Evolutionary conservation across 2,888 invertebrate genomes (phyloP), one percentile per base, ranked within the genome.

Genomic region (Asteroscopus sphinx): DNA sequence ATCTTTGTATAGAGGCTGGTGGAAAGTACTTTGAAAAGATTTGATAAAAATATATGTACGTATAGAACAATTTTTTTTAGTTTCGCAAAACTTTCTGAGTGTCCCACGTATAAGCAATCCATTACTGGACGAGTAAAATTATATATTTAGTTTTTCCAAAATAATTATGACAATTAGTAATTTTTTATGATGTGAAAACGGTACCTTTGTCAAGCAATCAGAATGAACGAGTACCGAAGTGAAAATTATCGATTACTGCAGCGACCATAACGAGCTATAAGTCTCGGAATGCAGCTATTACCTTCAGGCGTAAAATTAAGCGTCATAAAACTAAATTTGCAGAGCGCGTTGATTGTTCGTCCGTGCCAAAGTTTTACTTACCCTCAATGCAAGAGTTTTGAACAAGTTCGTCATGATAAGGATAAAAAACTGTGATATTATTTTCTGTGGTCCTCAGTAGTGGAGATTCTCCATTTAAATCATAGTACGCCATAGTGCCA

Each of bases 401-500:
- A 0, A 95, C 94, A 49, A 94, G 93, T 75, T 96, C 96, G 61
- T 95, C 94, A 54, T 94, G 87, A 73, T 93, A 95, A 0, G 97
- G 96, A 72, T 95, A 93, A 28, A 96, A 81, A 21, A 95, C 82
- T 0, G 86, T 83, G 1, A 94, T 81, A 3, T 87, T 91, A 26
- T 89, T 83, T 56, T 90, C 83, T 40, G 81, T 83, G 3, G 77
- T 83, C 41, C 77, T 86, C 39, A 96, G 77, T 8, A 96, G 74
- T 0, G 94, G 91, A 0, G 96, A 96, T 12, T 91, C 85, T 1
- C 88, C 89, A 0, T 80, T 84, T 13, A 97, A 74, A 81, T 97
- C 94, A 91, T 95, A 97, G n/a, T 96, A 82, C 3, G 95, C 96
- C 1, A 95, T 94, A 26, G 95, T 91, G 0, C 97, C 97, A 80